These are phyloP conservation scores for Sebastes schlegelii DNA, from an alignment of 2,113 vertebrate genomes.

Conservation along the genomic window DNA sequence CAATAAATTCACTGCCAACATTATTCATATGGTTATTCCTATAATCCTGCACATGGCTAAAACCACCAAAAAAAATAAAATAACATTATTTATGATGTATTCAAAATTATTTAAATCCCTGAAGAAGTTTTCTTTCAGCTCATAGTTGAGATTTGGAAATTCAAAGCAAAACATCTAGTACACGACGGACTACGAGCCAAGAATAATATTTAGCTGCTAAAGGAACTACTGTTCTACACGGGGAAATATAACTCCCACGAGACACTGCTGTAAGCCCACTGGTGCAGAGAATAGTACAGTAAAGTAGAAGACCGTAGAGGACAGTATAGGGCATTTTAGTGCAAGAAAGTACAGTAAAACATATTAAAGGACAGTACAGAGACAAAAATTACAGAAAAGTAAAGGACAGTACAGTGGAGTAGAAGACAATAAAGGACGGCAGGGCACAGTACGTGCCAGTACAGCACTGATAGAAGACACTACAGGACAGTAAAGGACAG, in stretches of 20 bases:
- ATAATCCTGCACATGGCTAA: neutral
- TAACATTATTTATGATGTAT: neutral
- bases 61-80: neutral
- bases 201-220: conserved; percentile 41
- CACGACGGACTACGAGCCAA: conserved; percentile 30
- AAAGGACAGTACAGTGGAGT: neutral
- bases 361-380: neutral
- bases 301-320: neutral
- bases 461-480: neutral
- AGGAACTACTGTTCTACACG: conserved; percentile 16
- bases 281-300: neutral
- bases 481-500: neutral
- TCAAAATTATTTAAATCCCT: neutral
- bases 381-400: neutral
- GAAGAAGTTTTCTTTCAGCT: conserved; percentile 24
- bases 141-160: conserved; percentile 31
- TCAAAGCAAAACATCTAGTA: conserved; percentile 18
- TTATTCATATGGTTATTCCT: neutral
- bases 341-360: neutral
- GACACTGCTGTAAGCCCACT: neutral
- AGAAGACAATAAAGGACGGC: neutral
- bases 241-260: conserved; percentile 12
- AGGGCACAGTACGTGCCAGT: neutral
- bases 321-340: neutral
- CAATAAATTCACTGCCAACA: neutral